Evolutionary conservation across 2,113 vertebrate genomes (phyloP), one percentile per base, ranked within the genome.

Genomic region (Burhinus oedicnemus): DNA sequence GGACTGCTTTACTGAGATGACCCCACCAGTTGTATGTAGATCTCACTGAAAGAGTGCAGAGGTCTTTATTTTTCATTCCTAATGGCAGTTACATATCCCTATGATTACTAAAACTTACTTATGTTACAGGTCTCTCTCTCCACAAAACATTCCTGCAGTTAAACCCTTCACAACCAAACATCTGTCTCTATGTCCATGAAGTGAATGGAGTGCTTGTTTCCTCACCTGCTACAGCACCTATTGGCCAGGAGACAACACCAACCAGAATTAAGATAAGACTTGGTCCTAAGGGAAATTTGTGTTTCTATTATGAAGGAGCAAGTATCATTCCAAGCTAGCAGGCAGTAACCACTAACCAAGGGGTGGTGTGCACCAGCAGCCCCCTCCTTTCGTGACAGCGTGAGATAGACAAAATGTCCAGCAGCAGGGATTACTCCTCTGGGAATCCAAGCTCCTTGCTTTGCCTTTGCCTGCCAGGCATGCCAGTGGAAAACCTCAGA

Each of bases 151-250:
- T n/a, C 38, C 54, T n/a, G 55, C 61, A 51, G 54, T 32, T 68
- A 84, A 79, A 52, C 32, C 61, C 26, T 84, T 38, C 2, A 1
- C 55, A 47, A 15, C 45, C 26, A 45, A 75, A 49, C 1, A 1
- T 15, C 30, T 16, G 12, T 29, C 42, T 68, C 42, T 30, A 23
- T 2, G 4, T 4, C 40, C 1, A 1, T 0, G 0, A 69, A 70
- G 52, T 6, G 23, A 71, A 49, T 0, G 0, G n/a, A 55, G 23
- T 3, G 1, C 42, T 71, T 22, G 15, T 6, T 42, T 30, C 42
- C 42, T 68, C 57, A 26, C 26, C 42, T 15, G 8, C 57, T 42
- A 40, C 29, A 26, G 65, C 4, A 8, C 15, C 36, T 7, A 6
- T 8, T 7, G 8, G 38, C 32, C 36, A 23, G 57, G 42, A 70